Evolutionary conservation across 2,797 vertebrate species (phyloP), one percentile per base, ranked within the genome.

Genomic region (Tenualosa thibaudeaui): DNA sequence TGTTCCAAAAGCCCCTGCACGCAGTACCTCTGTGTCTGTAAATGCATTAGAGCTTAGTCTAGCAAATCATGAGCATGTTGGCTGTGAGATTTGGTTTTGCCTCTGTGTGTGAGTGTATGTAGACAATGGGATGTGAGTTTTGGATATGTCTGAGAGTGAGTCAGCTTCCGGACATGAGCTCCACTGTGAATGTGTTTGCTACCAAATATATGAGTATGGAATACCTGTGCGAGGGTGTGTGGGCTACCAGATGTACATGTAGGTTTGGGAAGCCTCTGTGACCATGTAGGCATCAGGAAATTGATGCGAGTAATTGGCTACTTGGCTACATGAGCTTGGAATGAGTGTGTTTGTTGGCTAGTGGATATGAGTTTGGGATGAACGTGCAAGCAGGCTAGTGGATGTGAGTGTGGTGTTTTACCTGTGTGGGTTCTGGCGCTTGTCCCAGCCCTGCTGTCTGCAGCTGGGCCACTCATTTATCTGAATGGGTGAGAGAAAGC

Each of bases 401-500:
- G 17, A 43, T 40, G 15, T 22, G 37, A 53, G n/a, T 81, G 91
- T 19, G 37, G 31, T 40, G 3, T 71, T 13, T 6, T 91, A 96
- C 95, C 95, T 96, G 94, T 95, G 89, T 91, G 93, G 95, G 94
- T 95, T 95, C 94, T 95, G 94, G 93, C 95, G 91, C 92, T 92
- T 93, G 89, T 93, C 93, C 95, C 94, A 92, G 93, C 93, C 95
- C 95, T 92, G 89, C 92, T 86, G 88, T 89, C 90, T 90, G 87
- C 89, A 88, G 92, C 93, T 89, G 91, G 92, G 89, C 93, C 93
- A 94, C 92, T 95, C 95, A 96, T 96, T 95, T 95, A 96, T 95
- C 92, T 93, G 90, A 43, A 84, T 91, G 90, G 92, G 89, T 83
- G 71, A 90, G 90, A 81, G 90, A 87, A 88, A 91, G 89, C 91